These are phyloP conservation scores for Petrolisthes cinctipes DNA, from an alignment of 2,888 invertebrate genomes.

Conservation along the genomic window DNA sequence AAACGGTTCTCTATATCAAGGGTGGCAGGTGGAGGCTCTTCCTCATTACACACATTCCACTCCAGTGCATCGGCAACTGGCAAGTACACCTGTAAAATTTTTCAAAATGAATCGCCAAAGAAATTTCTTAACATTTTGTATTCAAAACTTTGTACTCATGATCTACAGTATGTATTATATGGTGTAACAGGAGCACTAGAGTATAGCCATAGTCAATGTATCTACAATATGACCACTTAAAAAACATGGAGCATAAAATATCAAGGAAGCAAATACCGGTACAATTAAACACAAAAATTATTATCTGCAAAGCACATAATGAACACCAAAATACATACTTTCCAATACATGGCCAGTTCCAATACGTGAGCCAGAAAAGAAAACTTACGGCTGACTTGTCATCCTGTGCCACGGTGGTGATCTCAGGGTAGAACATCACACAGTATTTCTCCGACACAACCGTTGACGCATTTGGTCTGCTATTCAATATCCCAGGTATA, in stretches of 20 bases:
- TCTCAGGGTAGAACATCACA: constrained; percentile 24
- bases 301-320: no score
- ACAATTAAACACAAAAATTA: no score
- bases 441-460: constrained; percentile 35
- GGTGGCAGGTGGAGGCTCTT: constrained; percentile 38
- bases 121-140: background rate
- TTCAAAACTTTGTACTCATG: background rate
- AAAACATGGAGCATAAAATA: background rate
- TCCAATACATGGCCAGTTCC: no score
- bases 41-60: constrained; percentile 51
- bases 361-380: background rate
- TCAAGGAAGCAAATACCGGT: no score
- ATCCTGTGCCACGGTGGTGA: constrained; percentile 21
- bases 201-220: background rate
- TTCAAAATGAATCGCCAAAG: background rate
- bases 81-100: constrained; percentile 38
- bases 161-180: background rate
- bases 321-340: no score
- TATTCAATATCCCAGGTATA: constrained; percentile 36
- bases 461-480: constrained; percentile 37
- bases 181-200: background rate
- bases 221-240: background rate
- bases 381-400: constrained; percentile 34
- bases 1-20: constrained; percentile 30
- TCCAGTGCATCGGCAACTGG: constrained; percentile 55